Evolutionary conservation across 2,113 vertebrate species (phyloP).

Genomic region (Geothlypis trichas): DNA sequence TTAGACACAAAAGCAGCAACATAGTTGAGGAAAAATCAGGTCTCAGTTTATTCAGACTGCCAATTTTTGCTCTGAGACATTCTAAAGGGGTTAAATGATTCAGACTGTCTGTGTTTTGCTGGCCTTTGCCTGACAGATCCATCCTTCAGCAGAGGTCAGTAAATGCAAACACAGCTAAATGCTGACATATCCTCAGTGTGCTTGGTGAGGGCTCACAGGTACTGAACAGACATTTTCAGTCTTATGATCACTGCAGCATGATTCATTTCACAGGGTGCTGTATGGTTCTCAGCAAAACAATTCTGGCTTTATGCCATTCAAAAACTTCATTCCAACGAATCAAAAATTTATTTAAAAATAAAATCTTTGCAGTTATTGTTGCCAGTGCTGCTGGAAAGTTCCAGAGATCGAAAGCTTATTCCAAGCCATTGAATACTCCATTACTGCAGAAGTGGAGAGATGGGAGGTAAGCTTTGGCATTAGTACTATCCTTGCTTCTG

Average conservation of each 20-base stretch:
- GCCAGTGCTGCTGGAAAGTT: neutral
- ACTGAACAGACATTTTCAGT: neutral
- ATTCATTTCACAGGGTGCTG: neutral
- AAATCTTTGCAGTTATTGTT: neutral
- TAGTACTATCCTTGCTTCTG: neutral
- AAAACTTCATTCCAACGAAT: neutral
- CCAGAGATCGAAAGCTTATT: neutral
- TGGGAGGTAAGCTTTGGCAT: neutral
- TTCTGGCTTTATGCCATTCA: neutral
- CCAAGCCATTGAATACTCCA: neutral
- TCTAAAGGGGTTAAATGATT: neutral
- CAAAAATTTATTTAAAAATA: neutral
- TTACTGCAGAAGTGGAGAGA: neutral
- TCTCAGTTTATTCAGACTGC: neutral
- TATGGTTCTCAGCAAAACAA: fast-evolving
- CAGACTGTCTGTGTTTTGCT: neutral
- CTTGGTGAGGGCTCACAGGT: neutral
- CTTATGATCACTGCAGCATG: fast-evolving
- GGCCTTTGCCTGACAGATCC: neutral
- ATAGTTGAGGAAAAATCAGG: neutral
- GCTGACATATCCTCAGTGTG: neutral
- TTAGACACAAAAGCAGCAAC: neutral
- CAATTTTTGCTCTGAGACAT: neutral
- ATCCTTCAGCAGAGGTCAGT: neutral
- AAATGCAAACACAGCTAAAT: neutral